Evolutionary conservation across 23 tunicate species (phyloP), one percentile per base, ranked within the genome.

Genomic region (Trididemnum miniatum): DNA sequence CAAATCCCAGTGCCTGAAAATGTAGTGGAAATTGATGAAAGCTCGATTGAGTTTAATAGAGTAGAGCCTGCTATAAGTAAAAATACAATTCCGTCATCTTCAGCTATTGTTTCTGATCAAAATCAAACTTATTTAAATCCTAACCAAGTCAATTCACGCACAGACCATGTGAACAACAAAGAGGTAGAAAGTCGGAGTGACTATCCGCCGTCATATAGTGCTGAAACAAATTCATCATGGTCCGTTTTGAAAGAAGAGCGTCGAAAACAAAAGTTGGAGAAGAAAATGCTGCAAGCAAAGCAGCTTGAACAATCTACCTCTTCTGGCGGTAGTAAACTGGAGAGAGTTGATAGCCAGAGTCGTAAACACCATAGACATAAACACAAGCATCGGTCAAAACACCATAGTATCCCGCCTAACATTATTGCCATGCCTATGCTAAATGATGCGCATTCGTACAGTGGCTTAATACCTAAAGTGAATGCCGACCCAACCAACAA

Each of bases 401-500:
- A 51, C 18, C 67, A 51, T 35, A 2, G 23, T 2, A 2, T 9
- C 12, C 44, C 82, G 3, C n/a, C 37, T 18, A 54, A 52, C 15
- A 22, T 15, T 28, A 32, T 31, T 3, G 1, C 66, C 12, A 7
- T 33, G 26, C 67, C 65, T 25, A 37, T 2, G 12, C 37, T 2
- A 24, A 27, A 28, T 20, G 27, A 30, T 37, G 35, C 23, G 22
- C 27, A 38, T n/a, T 34, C 80, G 1, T 79, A 79, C 80, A 85
- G 89, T 65, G 78, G 57, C 26, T 51, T 91, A 35, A 82, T 80
- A 27, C 97, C 97, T 0, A 91, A 91, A 82, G 78, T 89, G 29
- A 91, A 85, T 33, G 97, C 97, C 1, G 97, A 91, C 40, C 97
- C 97, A 0, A 91, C 86, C 18, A 75, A 40, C 50, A 80, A 33